Evolutionary conservation across 2,888 invertebrate genomes (phyloP), one percentile per base, ranked within the genome.

Genomic region (Rhingia rostrata): DNA sequence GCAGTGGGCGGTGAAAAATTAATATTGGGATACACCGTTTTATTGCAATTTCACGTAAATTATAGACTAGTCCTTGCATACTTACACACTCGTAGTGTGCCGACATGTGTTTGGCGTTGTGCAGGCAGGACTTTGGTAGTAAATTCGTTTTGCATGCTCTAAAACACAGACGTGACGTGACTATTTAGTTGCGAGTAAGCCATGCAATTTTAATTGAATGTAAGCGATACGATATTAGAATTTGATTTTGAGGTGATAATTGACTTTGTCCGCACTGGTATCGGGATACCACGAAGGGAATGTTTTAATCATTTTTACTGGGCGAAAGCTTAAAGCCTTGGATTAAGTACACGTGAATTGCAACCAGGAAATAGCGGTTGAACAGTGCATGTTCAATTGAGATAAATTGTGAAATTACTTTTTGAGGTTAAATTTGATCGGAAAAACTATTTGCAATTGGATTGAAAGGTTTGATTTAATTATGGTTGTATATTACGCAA

Each of bases 11-110:
- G 49, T 12, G 7, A 43, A 51, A 51, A 43, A 49, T 49, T 39
- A 43, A 22, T 51, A 41, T 47, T 30, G 69, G n/a, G 47, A 70
- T 32, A 61, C 30, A 61, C 22, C 22, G 61, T 61, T 72, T 61
- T 53, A 72, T 53, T 43, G 51, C 61, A 61, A 45, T 53, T 61
- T 35, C n/a, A 4, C 6, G 22, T 6, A 33, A 43, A 72, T 72
- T 61, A 67, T 51, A 32, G 39, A 43, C 10, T 4, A 6, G 43
- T n/a, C 10, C 1, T 5, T 3, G 41, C 10, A 22, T 22, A 22
- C 22, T 22, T 22, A 10, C 41, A n/a, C n/a, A 37, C 10, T 35
- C 10, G 10, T 32, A 10, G 3, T 53, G 7, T 33, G 4, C 43
- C 9, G 6, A 22, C 4, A n/a, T 41, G 60, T 43, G 4, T 14